Conservation (phyloP, 2,888 invertebrate genomes). For the Pyralis farinalis region DNA sequence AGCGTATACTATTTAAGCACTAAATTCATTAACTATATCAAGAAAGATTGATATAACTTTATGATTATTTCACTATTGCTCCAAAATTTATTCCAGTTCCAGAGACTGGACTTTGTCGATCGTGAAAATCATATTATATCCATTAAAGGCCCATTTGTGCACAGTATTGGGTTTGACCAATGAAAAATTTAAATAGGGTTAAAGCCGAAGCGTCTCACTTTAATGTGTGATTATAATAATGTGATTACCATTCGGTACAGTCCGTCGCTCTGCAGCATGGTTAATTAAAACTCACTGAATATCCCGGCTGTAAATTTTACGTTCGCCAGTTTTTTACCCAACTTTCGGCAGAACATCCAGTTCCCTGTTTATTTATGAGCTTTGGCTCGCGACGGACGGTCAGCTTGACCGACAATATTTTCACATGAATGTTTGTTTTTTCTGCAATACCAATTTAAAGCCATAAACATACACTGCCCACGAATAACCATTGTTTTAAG, state of each 20-base stretch:
- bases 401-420: constrained; percentile 64
- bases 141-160: too few relatives aligned
- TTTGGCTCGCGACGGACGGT: constrained; percentile 60
- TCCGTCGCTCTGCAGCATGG: constrained; percentile 41
- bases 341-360: constrained; percentile 76
- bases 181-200: constrained; percentile 18
- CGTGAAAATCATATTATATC: too few relatives aligned
- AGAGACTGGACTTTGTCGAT: too few relatives aligned
- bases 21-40: too few relatives aligned
- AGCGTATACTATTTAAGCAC: too few relatives aligned
- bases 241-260: constrained; percentile 26
- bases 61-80: too few relatives aligned
- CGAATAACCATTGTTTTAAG: constrained; percentile 32
- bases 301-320: constrained; percentile 71
- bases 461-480: constrained; percentile 32
- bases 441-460: constrained; percentile 52
- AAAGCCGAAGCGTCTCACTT: background rate
- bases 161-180: background rate
- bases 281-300: constrained; percentile 76
- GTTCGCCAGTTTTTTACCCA: constrained; percentile 60
- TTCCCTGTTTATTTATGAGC: constrained; percentile 78
- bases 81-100: too few relatives aligned
- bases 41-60: too few relatives aligned
- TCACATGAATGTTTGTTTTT: constrained; percentile 57
- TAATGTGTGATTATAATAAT: constrained; percentile 16